Evolutionary conservation across 2,797 vertebrate species (phyloP).

Genomic region (Gymnothorax javanicus): DNA sequence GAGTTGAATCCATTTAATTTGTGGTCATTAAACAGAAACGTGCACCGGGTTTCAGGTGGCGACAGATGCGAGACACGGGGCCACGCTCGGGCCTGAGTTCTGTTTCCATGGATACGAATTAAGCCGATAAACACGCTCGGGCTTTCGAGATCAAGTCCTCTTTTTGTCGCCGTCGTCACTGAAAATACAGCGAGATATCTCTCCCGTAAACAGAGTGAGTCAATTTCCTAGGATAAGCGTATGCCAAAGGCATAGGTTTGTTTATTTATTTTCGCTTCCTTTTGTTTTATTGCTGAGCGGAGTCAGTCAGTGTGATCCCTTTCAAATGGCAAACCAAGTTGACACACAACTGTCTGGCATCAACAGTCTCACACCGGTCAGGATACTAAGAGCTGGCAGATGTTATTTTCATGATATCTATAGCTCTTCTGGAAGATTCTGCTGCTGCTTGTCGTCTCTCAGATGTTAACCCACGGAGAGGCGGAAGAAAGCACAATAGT

Average conservation of each 20-base stretch:
- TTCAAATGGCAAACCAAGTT: slow-evolving; percentile 21
- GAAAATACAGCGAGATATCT: slow-evolving; percentile 1
- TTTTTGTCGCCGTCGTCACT: neutral
- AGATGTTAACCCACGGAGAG: slow-evolving; percentile 20
- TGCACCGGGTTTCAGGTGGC: neutral
- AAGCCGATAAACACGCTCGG: neutral
- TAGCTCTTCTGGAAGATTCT: slow-evolving; percentile 29
- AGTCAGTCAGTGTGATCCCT: slow-evolving; percentile 23
- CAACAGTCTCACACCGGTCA: slow-evolving; percentile 24
- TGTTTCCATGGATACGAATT: neutral
- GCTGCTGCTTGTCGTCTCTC: slow-evolving; percentile 25
- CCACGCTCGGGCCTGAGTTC: neutral
- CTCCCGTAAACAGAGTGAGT: slow-evolving; percentile 2
- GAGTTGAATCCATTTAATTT: neutral
- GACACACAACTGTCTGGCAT: neutral
- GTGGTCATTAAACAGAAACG: neutral
- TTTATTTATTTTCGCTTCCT: neutral
- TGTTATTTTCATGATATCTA: slow-evolving; percentile 30
- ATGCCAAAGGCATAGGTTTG: neutral
- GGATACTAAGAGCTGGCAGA: slow-evolving; percentile 24
- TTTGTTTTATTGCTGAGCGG: slow-evolving; percentile 19
- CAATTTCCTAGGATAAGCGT: neutral
- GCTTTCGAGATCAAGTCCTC: neutral
- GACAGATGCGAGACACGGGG: neutral
- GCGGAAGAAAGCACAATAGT: slow-evolving; percentile 6